Evolutionary conservation across 1,140 invertebrate species (phyloP).

Genomic region (Agrilus planipennis): DNA sequence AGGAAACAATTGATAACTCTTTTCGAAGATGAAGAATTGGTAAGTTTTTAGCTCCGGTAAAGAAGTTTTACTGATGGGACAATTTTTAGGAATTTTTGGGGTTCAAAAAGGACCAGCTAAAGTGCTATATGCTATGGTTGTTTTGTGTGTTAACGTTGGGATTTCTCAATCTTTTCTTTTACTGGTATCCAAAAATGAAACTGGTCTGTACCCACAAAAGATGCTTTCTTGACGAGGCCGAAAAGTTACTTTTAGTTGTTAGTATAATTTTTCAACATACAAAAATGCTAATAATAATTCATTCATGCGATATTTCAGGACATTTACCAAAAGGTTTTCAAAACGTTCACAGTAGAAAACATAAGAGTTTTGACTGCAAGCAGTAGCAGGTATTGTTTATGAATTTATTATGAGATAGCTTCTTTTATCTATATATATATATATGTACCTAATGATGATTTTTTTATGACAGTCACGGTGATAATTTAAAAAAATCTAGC

Average conservation of each 20-base stretch:
- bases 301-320: constrained; percentile 20
- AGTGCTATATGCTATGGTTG: constrained; percentile 45
- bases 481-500: constrained; percentile 7
- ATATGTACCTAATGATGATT: background rate
- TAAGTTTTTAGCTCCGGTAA: too few relatives aligned
- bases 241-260: constrained; percentile 66
- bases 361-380: constrained; percentile 11
- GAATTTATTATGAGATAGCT: background rate
- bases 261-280: constrained; percentile 24
- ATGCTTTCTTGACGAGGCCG: constrained; percentile 59
- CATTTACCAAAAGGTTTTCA: constrained; percentile 23
- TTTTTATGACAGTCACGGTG: background rate
- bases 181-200: constrained; percentile 75
- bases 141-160: constrained; percentile 57
- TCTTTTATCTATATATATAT: background rate
- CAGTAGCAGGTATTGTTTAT: background rate
- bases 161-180: constrained; percentile 64
- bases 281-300: background rate
- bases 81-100: constrained; percentile 49
- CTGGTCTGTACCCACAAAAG: constrained; percentile 59
- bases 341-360: constrained; percentile 22
- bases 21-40: too few relatives aligned
- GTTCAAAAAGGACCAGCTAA: constrained; percentile 41
- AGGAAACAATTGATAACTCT: too few relatives aligned
- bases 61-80: too few relatives aligned